Conservation (phyloP, 2,888 invertebrate species). For the Scaeva pyrastri region DNA sequence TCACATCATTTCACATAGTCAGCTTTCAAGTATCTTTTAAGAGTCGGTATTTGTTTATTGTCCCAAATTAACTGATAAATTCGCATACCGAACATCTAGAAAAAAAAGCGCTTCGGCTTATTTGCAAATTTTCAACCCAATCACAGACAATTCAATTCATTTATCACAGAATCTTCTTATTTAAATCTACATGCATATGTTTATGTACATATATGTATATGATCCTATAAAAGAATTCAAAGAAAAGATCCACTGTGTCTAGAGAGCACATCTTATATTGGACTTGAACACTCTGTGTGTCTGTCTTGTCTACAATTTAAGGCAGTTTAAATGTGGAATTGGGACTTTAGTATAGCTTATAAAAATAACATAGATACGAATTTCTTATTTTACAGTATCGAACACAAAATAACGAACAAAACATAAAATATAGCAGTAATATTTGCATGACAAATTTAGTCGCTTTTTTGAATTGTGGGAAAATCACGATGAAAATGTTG, state of each 20-base stretch:
- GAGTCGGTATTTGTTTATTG: conserved; percentile 42
- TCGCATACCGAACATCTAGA: conserved; percentile 27
- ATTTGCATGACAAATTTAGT: no score
- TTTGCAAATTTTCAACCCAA: conserved; percentile 9
- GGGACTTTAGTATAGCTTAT: conserved; percentile 10
- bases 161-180: conserved; percentile 43
- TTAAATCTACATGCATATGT: no score
- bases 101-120: not conserved
- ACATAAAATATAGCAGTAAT: not conserved
- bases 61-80: conserved; percentile 51
- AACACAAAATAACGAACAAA: not conserved
- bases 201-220: not conserved
- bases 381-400: not conserved
- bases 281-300: conserved; percentile 39
- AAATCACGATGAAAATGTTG: no score
- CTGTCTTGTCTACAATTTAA: conserved; percentile 10
- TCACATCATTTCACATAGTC: no score
- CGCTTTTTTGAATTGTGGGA: no score
- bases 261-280: conserved; percentile 1
- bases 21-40: not conserved
- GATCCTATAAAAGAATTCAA: not conserved
- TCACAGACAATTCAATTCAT: conserved; percentile 67
- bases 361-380: not conserved
- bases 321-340: conserved; percentile 24
- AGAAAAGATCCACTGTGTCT: conserved; percentile 49